Base-by-base conservation (phyloP, 2,888 invertebrate genomes). In the Rhamphomyia laevipes region DNA sequence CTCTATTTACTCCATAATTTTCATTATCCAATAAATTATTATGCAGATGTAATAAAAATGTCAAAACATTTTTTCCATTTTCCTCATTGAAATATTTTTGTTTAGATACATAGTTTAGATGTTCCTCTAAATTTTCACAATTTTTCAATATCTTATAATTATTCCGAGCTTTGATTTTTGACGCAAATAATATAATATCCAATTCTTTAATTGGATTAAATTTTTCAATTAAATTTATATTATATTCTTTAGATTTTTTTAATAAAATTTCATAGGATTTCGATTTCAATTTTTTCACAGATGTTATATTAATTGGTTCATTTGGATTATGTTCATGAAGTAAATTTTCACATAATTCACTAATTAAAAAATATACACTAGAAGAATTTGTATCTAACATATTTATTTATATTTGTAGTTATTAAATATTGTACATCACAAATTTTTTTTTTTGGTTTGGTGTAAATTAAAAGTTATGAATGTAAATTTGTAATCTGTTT, bases 361-460 rank as follows among this genome's bases (percentile, higher is more conserved):
- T 59, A 44, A 64, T 56, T 31, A 63, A 54, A 50, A 54, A 57
- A 52, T 60, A 58, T n/a, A 63, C 61, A 56, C 63, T 64, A 31
- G 11, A 40, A 12, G 12, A 11, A 18, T 18, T 40, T 40, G 13
- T 11, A 12, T 40, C 12, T 5, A n/a, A 10, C 40, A 40, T 40
- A 12, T 2, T 40, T 40, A n/a, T 38, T 17, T 17, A 38, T 18
- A 12, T 35, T 35, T 4, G 17, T 38, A 38, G 11, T 12, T 11
- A 17, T 10, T 10, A 17, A 17, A 17, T 35, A 5, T 7, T n/a
- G 15, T 35, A n/a, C n/a, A n/a, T n/a, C n/a, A n/a, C 12, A 5
- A 16, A 18, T 18, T 41, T 41, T 7, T 3, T 13, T 12, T 18
- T 41, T 18, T 21, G 21, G 21, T 21, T 21, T 4, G 6, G 21